phyloP scores from a whole-genome alignment of 2,797 vertebrate species.

The Sebastes itinus region DNA sequence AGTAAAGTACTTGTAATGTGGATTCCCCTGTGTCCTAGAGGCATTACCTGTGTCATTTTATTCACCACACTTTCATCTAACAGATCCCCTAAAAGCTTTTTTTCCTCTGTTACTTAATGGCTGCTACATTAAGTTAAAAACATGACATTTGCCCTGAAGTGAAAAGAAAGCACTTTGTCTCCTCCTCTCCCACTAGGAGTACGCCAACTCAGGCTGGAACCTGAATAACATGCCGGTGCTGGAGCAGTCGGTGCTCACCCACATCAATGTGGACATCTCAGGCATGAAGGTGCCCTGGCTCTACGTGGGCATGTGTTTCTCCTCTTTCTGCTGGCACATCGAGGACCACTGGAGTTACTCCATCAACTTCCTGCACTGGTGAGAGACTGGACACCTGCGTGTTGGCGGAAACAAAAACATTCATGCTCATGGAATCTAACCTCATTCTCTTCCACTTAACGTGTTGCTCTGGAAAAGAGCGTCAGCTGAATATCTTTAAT shows the following conservation, averaged over 20 bases:
- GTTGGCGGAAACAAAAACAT: background rate
- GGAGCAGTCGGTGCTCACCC: conserved; percentile 95
- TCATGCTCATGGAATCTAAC: background rate
- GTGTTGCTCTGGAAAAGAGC: background rate
- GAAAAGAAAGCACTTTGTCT: background rate
- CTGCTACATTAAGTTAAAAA: background rate
- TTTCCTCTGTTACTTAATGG: background rate
- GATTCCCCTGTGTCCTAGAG: background rate
- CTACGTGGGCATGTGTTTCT: conserved; percentile 99
- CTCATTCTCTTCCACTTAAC: background rate
- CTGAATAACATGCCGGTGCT: conserved; percentile 98
- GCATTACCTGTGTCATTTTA: background rate
- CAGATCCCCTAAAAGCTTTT: background rate
- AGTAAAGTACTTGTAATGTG: background rate
- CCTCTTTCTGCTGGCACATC: conserved; percentile 98
- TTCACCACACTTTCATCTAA: background rate
- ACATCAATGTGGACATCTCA: conserved; percentile 99
- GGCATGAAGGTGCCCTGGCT: conserved; percentile 99
- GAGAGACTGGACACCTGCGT: conserved; percentile 77
- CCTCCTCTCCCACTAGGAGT: conserved; percentile 83
- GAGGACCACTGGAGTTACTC: conserved; percentile 99
- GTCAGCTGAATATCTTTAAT: background rate
- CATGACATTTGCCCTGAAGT: background rate
- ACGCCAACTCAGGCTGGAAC: conserved; percentile 97
- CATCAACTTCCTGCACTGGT: conserved; percentile 99